Evolutionary conservation across 92 coral and sea anemone species (phyloP).

Genomic region (Paragorgia papillata): DNA sequence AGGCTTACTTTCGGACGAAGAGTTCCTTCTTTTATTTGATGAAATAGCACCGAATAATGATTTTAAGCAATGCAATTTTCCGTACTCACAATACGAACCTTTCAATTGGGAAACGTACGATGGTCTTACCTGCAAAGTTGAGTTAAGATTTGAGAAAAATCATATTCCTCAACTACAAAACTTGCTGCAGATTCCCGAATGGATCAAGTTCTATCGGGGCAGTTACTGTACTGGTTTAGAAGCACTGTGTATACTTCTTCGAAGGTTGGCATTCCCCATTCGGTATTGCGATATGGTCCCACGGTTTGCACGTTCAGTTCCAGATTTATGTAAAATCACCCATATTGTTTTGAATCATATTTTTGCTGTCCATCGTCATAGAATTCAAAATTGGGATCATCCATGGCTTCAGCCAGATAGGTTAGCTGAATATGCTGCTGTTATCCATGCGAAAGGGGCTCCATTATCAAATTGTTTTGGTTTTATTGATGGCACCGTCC

Average conservation of each 20-base stretch:
- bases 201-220: too few relatives aligned
- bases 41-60: too few relatives aligned
- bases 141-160: constrained; percentile 26
- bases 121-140: constrained; percentile 12
- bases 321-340: constrained; percentile 44
- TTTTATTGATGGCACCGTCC: constrained; percentile 11
- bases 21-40: too few relatives aligned
- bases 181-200: constrained; percentile 27
- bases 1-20: too few relatives aligned
- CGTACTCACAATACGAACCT: too few relatives aligned
- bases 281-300: constrained; percentile 43
- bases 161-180: constrained; percentile 39
- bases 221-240: too few relatives aligned
- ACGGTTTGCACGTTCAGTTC: constrained; percentile 42
- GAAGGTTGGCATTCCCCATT: constrained; percentile 43
- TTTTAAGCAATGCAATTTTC: too few relatives aligned
- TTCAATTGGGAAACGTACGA: constrained; percentile 23
- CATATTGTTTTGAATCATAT: constrained; percentile 38
- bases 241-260: constrained; percentile 34
- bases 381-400: constrained; percentile 14
- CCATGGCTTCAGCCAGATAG: constrained; percentile 10
- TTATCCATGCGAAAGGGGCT: constrained; percentile 5
- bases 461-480: constrained; percentile 23
- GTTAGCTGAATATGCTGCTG: constrained; percentile 9
- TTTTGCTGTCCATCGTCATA: constrained; percentile 10